Conservation (phyloP, 2,888 invertebrate species). For the Tipula confusa region DNA sequence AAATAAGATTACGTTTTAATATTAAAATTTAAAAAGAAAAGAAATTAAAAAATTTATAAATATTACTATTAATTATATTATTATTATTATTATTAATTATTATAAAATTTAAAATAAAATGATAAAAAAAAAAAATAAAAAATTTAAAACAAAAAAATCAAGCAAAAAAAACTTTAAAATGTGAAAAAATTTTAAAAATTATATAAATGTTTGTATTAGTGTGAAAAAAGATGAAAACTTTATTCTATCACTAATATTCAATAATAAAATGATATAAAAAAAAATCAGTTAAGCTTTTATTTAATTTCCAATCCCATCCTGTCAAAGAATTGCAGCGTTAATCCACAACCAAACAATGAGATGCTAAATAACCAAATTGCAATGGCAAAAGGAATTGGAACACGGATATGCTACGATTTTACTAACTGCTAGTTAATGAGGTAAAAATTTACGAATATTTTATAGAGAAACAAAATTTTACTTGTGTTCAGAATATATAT, state of each 20-base stretch:
- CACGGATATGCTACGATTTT: no score
- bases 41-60: slow-evolving; percentile 20
- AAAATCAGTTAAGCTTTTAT: no score
- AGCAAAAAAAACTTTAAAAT: slow-evolving; percentile 20
- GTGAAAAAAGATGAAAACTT: slow-evolving; percentile 27
- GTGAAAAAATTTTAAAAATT: slow-evolving; percentile 27
- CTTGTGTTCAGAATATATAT: no score
- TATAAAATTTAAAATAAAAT: slow-evolving; percentile 15
- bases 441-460: no score
- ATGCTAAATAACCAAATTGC: no score
- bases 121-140: slow-evolving; percentile 1
- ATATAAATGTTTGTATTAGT: slow-evolving; percentile 30
- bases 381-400: no score
- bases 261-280: slow-evolving; percentile 28
- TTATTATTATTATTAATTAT: slow-evolving; percentile 27
- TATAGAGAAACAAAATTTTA: no score
- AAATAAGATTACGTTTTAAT: slow-evolving; percentile 15
- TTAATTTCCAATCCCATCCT: no score
- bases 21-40: slow-evolving; percentile 13
- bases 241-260: slow-evolving; percentile 30
- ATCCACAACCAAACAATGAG: no score
- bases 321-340: no score
- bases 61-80: slow-evolving; percentile 26
- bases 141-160: not conserved
- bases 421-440: no score